Conservation (phyloP, 2,888 invertebrate species). For the Lithophane leautieri region DNA sequence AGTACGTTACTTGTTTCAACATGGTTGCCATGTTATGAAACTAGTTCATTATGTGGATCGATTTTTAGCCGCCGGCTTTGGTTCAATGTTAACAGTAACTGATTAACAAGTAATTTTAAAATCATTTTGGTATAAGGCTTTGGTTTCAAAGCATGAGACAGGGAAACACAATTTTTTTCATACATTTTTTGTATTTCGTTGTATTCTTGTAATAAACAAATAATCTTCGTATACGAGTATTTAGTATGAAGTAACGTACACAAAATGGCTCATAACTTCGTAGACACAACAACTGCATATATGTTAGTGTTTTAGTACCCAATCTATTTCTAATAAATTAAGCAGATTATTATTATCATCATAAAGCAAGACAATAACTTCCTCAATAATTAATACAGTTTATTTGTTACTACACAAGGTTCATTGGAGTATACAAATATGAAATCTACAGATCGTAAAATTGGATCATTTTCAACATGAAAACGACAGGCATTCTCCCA, state of each 20-base stretch:
- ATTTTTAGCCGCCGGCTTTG: constrained; percentile 76
- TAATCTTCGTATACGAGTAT: not conserved
- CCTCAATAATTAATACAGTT: constrained; percentile 4
- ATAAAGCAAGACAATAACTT: constrained; percentile 21
- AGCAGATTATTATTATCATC: not conserved
- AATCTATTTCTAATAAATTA: constrained; percentile 11
- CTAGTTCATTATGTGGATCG: constrained; percentile 75
- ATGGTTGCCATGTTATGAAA: constrained; percentile 74
- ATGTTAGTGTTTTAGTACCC: not conserved
- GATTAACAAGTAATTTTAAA: constrained; percentile 80
- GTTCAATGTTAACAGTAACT: constrained; percentile 78
- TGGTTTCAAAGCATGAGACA: constrained; percentile 21
- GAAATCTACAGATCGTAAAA: not conserved
- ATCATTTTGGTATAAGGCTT: constrained; percentile 68
- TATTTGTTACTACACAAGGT: constrained; percentile 8
- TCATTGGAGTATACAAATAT: not conserved
- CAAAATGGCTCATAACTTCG: not conserved
- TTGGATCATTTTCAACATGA: not conserved
- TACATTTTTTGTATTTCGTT: not conserved
- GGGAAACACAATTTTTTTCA: too few species aligned
- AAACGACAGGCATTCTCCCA: not conserved
- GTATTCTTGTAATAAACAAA: not conserved
- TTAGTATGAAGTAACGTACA: not conserved
- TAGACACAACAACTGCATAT: not conserved
- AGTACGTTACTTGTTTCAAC: constrained; percentile 43